Base-by-base conservation (phyloP, 2,888 invertebrate species). In the Heliothis peltigera region DNA sequence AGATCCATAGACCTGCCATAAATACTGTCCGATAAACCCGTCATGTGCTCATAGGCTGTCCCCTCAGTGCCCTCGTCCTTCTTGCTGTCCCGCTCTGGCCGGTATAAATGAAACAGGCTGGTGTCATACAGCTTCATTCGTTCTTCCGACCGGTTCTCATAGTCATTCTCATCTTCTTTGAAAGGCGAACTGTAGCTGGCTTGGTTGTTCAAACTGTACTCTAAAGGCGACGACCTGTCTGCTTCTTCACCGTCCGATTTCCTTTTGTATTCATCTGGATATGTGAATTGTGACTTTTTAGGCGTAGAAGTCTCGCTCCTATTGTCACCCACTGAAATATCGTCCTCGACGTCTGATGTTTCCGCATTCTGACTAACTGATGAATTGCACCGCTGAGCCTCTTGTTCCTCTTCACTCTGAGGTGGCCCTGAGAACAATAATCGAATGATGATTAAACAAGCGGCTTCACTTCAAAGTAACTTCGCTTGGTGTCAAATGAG, bases 261-360 rank as follows among this genome's bases (percentile, higher is more conserved):
- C 63, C 87, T 89, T 54, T 83, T 84, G 47, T 83, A 86, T 22
- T 77, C 82, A 4, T 84, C 77, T 4, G 77, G 79, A 25, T 84
- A 87, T 4, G 79, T 64, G 8, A 77, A 85, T 17, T 82, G 79
- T 10, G 72, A 66, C 69, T 89, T 87, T 64, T 87, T 87, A 4
- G 91, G 91, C 0, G 91, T 88, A 0, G 93, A 94, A 0, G 93
- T 84, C 44, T 94, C 92, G 56, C 95, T 93, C 73, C 95, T 88
- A 64, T 94, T 93, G 74, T 94, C 92, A 2, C 95, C 92, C 21
- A 95, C 93, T 4, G 94, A 93, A 67, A 95, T 93, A 64, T 95
- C 94, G 58, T 95, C 93, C 32, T 94, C 92, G 0, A 83, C 79
- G 51, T 93, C 93, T 0, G 93, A 92, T 1, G 87, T 82, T 51